Conservation (phyloP, 2,888 invertebrate genomes). For the Petrophora chlorosata region DNA sequence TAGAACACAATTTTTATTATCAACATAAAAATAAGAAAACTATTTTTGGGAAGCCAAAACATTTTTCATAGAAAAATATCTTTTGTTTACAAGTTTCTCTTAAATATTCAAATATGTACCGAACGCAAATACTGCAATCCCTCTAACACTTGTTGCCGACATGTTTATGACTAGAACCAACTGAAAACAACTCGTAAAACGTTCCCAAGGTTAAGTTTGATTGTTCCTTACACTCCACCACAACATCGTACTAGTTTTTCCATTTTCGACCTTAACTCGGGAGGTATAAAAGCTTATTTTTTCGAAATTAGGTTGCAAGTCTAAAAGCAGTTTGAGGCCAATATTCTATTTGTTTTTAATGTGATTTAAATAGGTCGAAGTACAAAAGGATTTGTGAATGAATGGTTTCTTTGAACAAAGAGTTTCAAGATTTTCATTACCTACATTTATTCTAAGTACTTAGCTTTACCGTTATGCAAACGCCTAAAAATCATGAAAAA, state of each 20-base stretch:
- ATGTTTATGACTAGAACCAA: conserved; percentile 64
- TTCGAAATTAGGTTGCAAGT: conserved; percentile 36
- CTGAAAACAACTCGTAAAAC: conserved; percentile 66
- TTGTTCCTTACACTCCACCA: conserved; percentile 55
- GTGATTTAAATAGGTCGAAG: conserved; percentile 66
- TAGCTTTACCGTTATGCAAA: no score
- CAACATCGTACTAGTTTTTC: neutral
- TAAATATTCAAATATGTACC: conserved; percentile 13
- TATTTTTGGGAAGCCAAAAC: no score
- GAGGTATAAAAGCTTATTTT: neutral
- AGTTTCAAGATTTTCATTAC: conserved; percentile 29
- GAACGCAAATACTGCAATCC: conserved; percentile 53
- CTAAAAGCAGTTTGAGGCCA: conserved; percentile 68
- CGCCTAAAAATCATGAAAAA: no score
- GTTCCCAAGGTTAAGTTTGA: conserved; percentile 73
- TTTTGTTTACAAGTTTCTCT: neutral
- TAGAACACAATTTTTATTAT: no score
- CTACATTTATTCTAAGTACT: no score
- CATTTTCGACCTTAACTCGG: conserved; percentile 6
- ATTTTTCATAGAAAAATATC: neutral
- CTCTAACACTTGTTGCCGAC: conserved; percentile 67
- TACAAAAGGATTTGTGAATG: conserved; percentile 61
- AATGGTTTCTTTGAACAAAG: conserved; percentile 42
- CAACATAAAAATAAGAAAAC: no score
- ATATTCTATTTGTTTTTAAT: conserved; percentile 62